These are phyloP conservation scores for Pygoscelis antarcticus DNA, from an alignment of 2,113 vertebrate genomes.

Conservation along the genomic window DNA sequence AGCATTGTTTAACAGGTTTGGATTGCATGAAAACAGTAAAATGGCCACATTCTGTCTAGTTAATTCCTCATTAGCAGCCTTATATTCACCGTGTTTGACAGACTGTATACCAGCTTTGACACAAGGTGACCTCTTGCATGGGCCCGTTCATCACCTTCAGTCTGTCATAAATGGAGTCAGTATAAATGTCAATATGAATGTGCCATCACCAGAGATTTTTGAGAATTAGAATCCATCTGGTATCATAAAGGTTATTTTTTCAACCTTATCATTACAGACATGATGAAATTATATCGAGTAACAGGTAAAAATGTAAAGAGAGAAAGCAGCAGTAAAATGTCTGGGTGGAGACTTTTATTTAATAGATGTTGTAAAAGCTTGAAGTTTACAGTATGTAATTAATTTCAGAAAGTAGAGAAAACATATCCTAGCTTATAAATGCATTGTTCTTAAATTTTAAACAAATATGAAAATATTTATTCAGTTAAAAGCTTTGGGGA, in stretches of 20 bases:
- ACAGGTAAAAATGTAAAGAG: constrained; percentile 45
- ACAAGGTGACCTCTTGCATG: constrained; percentile 77
- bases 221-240: constrained; percentile 60
- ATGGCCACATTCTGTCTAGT: constrained; percentile 74
- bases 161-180: constrained; percentile 75
- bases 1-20: constrained; percentile 80
- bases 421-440: neutral
- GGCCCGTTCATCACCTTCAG: constrained; percentile 77
- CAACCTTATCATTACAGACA: constrained; percentile 56
- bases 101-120: constrained; percentile 75
- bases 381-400: neutral
- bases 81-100: constrained; percentile 71
- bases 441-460: neutral
- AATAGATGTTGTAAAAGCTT: constrained; percentile 32
- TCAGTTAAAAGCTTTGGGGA: neutral
- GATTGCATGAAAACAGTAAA: constrained; percentile 76
- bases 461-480: neutral
- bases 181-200: constrained; percentile 77
- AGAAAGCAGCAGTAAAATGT: neutral
- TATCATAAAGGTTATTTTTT: constrained; percentile 74
- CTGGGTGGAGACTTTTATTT: neutral
- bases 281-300: constrained; percentile 50
- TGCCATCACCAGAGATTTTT: constrained; percentile 68
- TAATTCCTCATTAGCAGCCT: constrained; percentile 82
- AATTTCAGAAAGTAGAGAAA: neutral